Conservation (phyloP, 2,113 vertebrate genomes). For the Trogon surrucura region DNA sequence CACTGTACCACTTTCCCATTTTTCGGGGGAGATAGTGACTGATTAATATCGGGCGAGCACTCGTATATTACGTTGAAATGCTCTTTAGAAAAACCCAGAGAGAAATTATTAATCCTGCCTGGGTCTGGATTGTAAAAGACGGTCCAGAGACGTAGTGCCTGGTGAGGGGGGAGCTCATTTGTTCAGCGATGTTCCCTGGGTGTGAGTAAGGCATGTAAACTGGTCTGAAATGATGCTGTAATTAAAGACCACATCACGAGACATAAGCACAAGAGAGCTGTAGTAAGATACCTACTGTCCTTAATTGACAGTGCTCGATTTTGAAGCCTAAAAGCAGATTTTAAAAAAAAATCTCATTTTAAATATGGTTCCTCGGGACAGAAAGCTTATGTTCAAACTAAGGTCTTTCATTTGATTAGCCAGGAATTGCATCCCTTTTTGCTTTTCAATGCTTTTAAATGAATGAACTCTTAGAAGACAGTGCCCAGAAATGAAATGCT, state of each 20-base stretch:
- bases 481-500: not conserved
- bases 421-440: not conserved
- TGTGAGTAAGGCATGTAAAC: not conserved
- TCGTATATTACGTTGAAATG: not conserved
- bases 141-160: too few relatives aligned
- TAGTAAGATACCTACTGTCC: not conserved
- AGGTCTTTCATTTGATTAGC: not conserved
- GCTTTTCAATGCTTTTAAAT: not conserved
- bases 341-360: fast-evolving
- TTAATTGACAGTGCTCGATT: not conserved
- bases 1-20: not conserved
- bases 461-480: not conserved
- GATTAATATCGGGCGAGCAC: not conserved
- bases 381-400: not conserved
- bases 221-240: not conserved
- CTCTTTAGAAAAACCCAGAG: not conserved
- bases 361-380: not conserved
- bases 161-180: not conserved
- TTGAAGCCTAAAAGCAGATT: not conserved
- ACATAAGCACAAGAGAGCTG: not conserved
- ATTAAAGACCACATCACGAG: not conserved
- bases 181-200: not conserved
- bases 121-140: not conserved
- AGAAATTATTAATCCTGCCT: not conserved
- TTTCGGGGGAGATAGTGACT: not conserved